These are phyloP conservation scores for Haplotaxodon microlepis DNA, from an alignment of 2,113 vertebrate genomes.

Conservation along the genomic window DNA sequence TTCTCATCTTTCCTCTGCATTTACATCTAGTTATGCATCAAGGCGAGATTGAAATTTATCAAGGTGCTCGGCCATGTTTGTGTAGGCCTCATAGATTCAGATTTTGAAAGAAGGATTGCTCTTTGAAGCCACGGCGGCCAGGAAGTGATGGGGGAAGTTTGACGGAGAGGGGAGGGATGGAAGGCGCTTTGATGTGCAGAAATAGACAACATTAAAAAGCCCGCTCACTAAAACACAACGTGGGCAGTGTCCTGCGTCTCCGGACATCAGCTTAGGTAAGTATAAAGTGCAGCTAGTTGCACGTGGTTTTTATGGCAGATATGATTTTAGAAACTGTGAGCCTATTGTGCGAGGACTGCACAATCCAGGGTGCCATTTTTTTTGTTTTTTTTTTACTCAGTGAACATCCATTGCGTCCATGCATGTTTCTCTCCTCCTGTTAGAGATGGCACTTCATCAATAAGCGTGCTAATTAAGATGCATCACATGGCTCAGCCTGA, in stretches of 20 bases:
- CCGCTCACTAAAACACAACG: not conserved
- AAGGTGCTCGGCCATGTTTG: conserved; percentile 20
- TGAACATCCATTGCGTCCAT: not conserved
- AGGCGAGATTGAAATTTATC: conserved; percentile 12
- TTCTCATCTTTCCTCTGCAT: not conserved
- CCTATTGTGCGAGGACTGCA: not conserved
- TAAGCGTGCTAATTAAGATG: not conserved
- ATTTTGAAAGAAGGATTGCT: conserved; percentile 11
- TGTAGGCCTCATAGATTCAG: not conserved
- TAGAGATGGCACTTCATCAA: not conserved
- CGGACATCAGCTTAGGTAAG: not conserved
- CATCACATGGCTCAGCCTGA: not conserved
- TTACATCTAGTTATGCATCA: conserved; percentile 42
- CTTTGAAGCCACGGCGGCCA: conserved; percentile 47
- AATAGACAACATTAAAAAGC: conserved; percentile 51
- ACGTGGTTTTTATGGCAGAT: not conserved
- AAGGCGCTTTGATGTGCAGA: conserved; percentile 50
- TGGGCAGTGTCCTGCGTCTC: not conserved
- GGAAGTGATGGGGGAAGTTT: conserved; percentile 29
- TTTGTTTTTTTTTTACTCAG: rapidly evolving
- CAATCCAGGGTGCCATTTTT: not conserved
- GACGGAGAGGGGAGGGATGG: not conserved
- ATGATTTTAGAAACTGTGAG: not conserved
- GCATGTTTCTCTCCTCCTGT: not conserved
- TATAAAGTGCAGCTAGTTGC: not conserved